These are phyloP conservation scores for Scortum barcoo DNA, from an alignment of 2,113 vertebrate species.

Conservation along the genomic window DNA sequence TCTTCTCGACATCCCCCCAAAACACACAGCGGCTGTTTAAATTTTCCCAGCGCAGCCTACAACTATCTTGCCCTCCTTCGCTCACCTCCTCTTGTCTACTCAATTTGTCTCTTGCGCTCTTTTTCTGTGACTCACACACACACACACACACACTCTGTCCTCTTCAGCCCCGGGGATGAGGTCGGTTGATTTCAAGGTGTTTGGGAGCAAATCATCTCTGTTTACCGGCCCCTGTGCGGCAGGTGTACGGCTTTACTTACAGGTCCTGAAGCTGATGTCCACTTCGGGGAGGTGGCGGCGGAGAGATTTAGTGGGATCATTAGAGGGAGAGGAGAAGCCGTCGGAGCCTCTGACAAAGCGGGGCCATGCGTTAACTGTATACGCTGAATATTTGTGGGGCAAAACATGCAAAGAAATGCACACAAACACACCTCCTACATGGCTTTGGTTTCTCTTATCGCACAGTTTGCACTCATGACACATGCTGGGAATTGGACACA, in stretches of 20 bases:
- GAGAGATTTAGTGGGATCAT: conserved; percentile 69
- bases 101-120: background rate
- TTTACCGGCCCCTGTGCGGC: conserved; percentile 51
- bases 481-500: conserved; percentile 27
- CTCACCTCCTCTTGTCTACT: conserved; percentile 2
- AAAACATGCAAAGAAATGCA: conserved; percentile 8
- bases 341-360: conserved; percentile 35
- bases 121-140: background rate
- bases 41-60: conserved; percentile 17
- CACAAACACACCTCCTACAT: background rate
- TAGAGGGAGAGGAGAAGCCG: conserved; percentile 34
- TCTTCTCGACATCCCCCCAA: background rate
- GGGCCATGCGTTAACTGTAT: background rate
- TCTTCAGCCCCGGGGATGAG: conserved; percentile 31
- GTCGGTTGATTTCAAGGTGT: conserved; percentile 61
- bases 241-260: conserved; percentile 55
- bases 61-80: conserved; percentile 30
- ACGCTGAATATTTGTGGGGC: conserved; percentile 6
- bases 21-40: conserved; percentile 25
- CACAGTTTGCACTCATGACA: background rate
- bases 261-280: conserved; percentile 58
- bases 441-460: background rate
- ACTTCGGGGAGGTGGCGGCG: conserved; percentile 41
- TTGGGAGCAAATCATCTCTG: conserved; percentile 62
- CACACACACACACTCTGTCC: background rate